phyloP scores from a whole-genome alignment of 2,113 vertebrate species.

The Ictidomys tridecemlineatus region DNA sequence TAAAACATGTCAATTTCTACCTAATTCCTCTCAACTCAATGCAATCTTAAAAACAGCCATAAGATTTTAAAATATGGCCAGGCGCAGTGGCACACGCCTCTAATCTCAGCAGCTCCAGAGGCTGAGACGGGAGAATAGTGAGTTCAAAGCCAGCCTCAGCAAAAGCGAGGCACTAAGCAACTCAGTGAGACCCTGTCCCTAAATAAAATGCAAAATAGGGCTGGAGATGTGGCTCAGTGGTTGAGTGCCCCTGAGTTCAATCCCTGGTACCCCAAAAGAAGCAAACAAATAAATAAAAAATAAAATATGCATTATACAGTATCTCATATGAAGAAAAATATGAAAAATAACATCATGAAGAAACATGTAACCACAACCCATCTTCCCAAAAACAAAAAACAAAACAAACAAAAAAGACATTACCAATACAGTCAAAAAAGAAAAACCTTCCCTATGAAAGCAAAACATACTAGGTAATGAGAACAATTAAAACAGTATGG shows the following conservation, averaged over 20 bases:
- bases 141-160: no score
- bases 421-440: background rate
- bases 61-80: background rate
- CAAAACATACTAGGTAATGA: background rate
- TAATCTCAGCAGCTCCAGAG: no score
- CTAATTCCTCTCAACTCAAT: background rate
- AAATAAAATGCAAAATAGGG: no score
- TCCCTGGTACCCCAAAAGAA: no score
- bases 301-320: background rate
- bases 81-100: no score
- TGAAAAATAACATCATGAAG: background rate
- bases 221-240: no score
- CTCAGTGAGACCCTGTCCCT: no score
- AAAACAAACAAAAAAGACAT: background rate
- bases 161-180: no score
- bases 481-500: background rate
- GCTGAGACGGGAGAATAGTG: no score
- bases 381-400: background rate
- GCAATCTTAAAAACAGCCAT: background rate
- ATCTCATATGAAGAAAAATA: slow-evolving; percentile 28
- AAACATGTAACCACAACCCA: background rate
- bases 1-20: no score
- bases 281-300: no score
- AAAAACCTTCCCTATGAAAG: background rate
- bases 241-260: no score